Percentiles rank a stretch among this genome's conserved stretches.
Evolutionary conservation across 2,888 invertebrate species (phyloP).

Genomic region (Melanargia galathea): DNA sequence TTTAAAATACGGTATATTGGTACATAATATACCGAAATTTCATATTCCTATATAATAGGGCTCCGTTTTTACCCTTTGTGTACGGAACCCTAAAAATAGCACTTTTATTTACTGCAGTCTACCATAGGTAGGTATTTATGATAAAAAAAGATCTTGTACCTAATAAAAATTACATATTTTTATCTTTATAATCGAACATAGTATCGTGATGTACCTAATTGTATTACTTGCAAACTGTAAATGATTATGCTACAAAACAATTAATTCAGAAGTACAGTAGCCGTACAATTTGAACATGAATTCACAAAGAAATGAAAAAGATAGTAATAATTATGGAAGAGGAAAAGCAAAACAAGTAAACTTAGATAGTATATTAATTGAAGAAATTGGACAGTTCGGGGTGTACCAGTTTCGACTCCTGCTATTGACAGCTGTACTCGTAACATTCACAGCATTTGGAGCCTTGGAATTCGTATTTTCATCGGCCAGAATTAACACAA

Average conservation of each 20-base stretch:
- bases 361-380: slow-evolving; percentile 48
- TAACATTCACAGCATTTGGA: neutral
- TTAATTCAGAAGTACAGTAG: neutral
- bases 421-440: slow-evolving; percentile 26
- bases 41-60: no score
- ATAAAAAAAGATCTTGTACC: no score
- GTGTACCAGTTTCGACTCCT: slow-evolving; percentile 48
- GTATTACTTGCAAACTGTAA: neutral
- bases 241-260: neutral
- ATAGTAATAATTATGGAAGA: neutral
- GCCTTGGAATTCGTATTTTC: neutral
- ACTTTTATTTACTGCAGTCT: neutral
- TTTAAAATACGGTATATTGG: no score
- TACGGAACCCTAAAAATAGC: no score
- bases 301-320: neutral
- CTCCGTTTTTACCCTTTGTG: no score
- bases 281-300: neutral
- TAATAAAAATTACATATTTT: no score
- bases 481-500: neutral
- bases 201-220: neutral
- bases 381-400: slow-evolving; percentile 54
- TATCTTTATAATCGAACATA: slow-evolving; percentile 3
- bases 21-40: no score
- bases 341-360: slow-evolving; percentile 39
- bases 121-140: no score